Percentiles rank a stretch among this genome's conserved stretches.
phyloP scores from a whole-genome alignment of 2,113 vertebrate species.

The Cavia aperea region DNA sequence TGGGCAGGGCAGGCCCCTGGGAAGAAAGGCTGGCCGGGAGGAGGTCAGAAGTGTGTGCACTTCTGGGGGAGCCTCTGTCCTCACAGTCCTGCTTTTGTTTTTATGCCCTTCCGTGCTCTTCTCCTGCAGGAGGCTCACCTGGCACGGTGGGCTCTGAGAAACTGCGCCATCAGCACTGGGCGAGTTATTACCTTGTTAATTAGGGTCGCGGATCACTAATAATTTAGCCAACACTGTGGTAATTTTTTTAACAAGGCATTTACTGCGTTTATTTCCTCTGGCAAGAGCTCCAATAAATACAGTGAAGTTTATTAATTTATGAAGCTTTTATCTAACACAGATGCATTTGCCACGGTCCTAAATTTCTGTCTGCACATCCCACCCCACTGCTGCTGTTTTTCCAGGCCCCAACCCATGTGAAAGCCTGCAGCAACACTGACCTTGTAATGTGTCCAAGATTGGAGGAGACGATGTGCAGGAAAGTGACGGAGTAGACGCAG shows the following conservation, averaged over 20 bases:
- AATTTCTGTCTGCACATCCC: constrained; percentile 68
- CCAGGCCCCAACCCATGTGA: neutral
- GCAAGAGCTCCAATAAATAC: constrained; percentile 75
- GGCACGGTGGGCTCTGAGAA: constrained; percentile 63
- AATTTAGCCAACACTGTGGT: constrained; percentile 76
- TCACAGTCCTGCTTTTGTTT: constrained; percentile 25
- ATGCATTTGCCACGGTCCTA: constrained; percentile 70
- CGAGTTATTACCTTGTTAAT: constrained; percentile 77
- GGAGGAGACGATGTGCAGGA: neutral
- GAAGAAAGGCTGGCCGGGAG: neutral
- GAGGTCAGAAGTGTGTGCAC: neutral
- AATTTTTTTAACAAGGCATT: constrained; percentile 74
- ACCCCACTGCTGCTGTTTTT: constrained; percentile 52
- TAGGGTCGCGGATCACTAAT: constrained; percentile 78
- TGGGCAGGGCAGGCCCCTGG: neutral
- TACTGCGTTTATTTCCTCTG: constrained; percentile 78
- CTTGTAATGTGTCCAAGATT: neutral
- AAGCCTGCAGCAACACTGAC: neutral
- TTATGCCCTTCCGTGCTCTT: constrained; percentile 37
- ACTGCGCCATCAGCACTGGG: constrained; percentile 72
- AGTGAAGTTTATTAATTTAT: constrained; percentile 75
- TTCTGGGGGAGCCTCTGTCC: neutral
- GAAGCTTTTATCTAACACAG: constrained; percentile 69
- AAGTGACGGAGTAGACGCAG: neutral
- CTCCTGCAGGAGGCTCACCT: constrained; percentile 62